Evolutionary conservation across 2,113 vertebrate species (phyloP), one percentile per base, ranked within the genome.

Genomic region (Rhombomys opimus): DNA sequence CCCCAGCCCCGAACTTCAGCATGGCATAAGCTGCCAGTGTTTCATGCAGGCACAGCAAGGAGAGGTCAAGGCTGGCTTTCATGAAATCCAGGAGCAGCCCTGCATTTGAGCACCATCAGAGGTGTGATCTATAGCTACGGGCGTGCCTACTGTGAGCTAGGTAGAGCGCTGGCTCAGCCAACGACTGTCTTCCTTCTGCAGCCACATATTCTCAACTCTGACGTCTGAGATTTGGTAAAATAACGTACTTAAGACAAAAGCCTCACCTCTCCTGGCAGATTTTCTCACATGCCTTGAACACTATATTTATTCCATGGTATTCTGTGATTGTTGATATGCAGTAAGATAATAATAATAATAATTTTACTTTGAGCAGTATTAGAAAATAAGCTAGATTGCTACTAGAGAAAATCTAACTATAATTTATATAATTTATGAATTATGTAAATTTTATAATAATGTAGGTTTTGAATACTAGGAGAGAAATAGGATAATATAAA

Each of bases 1-100:
- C 92, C 95, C 25, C 22, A 15, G 76, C 80, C 80, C 50, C 82
- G 93, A 93, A 85, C 89, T 96, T 96, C 46, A 73, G 23, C 50
- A 82, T 89, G 86, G 52, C 15, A 2, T 10, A 52, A 87, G 70
- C 54, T 93, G 59, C 61, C 38, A 30, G 76, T 68, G 1, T 0
- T 15, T 0, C 46, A 59, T 87, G 46, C 54, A 50, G 11, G 13
- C 68, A 6, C 89, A 89, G 30, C 41, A 72, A 81, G 54, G 61
- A 88, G 61, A 46, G 91, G n/a, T 88, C 8, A 0, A 50, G 7
- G 35, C 15, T 46, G 38, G 25, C 18, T 91, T 91, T 95, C 67
- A 38, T 94, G 41, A 95, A n/a, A 27, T 2, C 41, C 76, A 65
- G 81, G 92, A 80, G 46, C 90, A 23, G 57, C 77, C 7, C 30